Percentiles rank a stretch among this genome's conserved stretches.
These are phyloP conservation scores for Hypsopygia costalis DNA, from an alignment of 2,888 invertebrate genomes.

Conservation along the genomic window DNA sequence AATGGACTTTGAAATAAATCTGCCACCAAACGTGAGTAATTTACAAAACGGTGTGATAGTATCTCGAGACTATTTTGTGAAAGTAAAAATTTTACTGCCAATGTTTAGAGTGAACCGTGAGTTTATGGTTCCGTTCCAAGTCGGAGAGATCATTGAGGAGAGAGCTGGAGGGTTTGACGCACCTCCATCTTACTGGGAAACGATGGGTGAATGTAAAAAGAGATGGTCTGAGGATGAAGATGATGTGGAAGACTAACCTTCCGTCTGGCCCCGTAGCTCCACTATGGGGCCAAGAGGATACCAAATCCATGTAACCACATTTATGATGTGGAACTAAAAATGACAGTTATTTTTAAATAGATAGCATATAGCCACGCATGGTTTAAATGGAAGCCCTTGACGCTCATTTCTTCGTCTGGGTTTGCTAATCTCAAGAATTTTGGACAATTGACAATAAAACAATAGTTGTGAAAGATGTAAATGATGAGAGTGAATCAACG, in stretches of 20 bases:
- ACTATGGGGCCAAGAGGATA: too few relatives aligned
- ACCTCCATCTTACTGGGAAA: neutral
- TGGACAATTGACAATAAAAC: too few relatives aligned
- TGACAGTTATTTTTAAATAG: too few relatives aligned
- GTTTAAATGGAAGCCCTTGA: too few relatives aligned
- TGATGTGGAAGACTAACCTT: neutral
- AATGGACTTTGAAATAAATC: slow-evolving; percentile 13
- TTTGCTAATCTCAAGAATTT: too few relatives aligned
- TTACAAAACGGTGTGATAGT: slow-evolving; percentile 19
- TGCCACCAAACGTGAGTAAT: slow-evolving; percentile 18
- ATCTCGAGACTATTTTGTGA: slow-evolving; percentile 19
- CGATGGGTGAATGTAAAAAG: neutral
- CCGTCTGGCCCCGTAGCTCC: too few relatives aligned
- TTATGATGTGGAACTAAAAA: too few relatives aligned
- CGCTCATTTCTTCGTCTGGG: too few relatives aligned
- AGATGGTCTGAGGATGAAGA: neutral
- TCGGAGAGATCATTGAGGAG: neutral
- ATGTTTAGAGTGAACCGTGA: neutral
- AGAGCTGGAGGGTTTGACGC: neutral
- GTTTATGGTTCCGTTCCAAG: neutral
- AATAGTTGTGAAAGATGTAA: too few relatives aligned
- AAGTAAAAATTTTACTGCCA: slow-evolving; percentile 19
- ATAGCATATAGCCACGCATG: too few relatives aligned
- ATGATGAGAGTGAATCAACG: too few relatives aligned
- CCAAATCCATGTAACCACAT: too few relatives aligned